Base-by-base conservation (phyloP, 2,888 invertebrate genomes). In the Folsomia manolachei region DNA sequence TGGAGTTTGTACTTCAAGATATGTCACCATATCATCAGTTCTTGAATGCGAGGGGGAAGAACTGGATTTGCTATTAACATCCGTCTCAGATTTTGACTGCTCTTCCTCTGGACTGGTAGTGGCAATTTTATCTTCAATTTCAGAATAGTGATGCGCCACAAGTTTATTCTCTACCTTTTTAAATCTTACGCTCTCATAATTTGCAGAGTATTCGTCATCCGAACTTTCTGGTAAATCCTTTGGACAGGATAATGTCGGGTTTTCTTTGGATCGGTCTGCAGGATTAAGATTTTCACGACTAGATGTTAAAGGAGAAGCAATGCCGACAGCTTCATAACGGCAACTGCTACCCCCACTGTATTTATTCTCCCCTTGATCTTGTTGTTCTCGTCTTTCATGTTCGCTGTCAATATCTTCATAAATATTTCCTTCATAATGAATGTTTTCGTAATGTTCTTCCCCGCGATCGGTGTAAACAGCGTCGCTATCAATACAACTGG, bases 11-110 rank as follows among this genome's bases (percentile, higher is more conserved):
- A 74, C 74, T 71, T 79, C 79, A 19, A 79, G 27, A 27, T 78
- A 79, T 11, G 79, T 79, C 0, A 79, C 71, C 60, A 79, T 74
- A 23, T 79, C 79, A 56, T 80, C 80, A n/a, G 78, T 79, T 23
- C 76, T 71, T 4, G 78, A 78, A 62, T 77, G 73, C 0, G 80
- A 80, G 11, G 74, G 70, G 27, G 76, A 73, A 23, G 75, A 77
- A 9, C 70, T 70, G 11, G 70, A 68, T 23, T 71, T 65, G n/a
- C 19, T 56, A 62, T 74, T 74, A 53, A 71, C 72, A 21, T 27
- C 39, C 25, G 62, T 27, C 39, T 7, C 18, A 24, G 53, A 27
- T 39, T 19, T 53, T n/a, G n/a, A n/a, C n/a, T n/a, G n/a, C n/a
- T n/a, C n/a, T 53, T 66, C 61, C 18, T 19, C 4, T 64, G 63